These are phyloP conservation scores for Polietes domitor DNA, from an alignment of 2,888 invertebrate species.

Conservation along the genomic window DNA sequence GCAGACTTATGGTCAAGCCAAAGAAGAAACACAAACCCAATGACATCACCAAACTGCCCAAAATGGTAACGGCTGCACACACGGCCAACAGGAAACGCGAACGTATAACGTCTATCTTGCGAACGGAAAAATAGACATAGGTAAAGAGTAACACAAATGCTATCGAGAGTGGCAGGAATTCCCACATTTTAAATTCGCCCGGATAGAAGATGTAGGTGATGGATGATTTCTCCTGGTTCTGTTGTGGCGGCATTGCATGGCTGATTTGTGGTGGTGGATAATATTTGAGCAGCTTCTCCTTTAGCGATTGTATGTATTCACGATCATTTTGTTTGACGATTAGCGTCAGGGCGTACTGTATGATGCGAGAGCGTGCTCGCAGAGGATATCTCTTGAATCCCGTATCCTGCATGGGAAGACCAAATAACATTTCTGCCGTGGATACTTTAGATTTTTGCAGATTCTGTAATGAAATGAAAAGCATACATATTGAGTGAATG, in stretches of 20 bases:
- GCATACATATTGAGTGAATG: background rate
- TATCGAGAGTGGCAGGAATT: slow-evolving; percentile 91
- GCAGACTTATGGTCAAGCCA: slow-evolving; percentile 90
- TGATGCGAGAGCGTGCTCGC: slow-evolving; percentile 90
- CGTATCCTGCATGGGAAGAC: slow-evolving; percentile 93
- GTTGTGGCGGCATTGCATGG: slow-evolving; percentile 35
- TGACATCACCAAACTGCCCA: slow-evolving; percentile 95
- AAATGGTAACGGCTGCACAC: slow-evolving; percentile 93
- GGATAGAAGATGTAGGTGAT: slow-evolving; percentile 91
- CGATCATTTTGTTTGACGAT: slow-evolving; percentile 90
- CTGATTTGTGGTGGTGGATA: slow-evolving; percentile 87
- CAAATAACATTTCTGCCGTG: slow-evolving; percentile 94
- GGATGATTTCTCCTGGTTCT: slow-evolving; percentile 74
- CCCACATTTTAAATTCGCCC: slow-evolving; percentile 91
- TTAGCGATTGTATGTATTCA: slow-evolving; percentile 89
- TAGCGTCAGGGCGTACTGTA: slow-evolving; percentile 95
- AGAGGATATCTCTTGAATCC: slow-evolving; percentile 94
- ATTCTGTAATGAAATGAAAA: slow-evolving; percentile 82
- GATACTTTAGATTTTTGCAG: slow-evolving; percentile 92
- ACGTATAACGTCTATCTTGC: slow-evolving; percentile 89
- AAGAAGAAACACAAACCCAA: slow-evolving; percentile 94
- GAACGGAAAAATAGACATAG: slow-evolving; percentile 96
- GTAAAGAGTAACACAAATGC: slow-evolving; percentile 93
- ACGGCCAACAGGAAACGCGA: slow-evolving; percentile 86
- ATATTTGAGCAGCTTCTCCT: slow-evolving; percentile 85